Conservation (phyloP, 2,888 invertebrate genomes). For the Sussaba pulchella region DNA sequence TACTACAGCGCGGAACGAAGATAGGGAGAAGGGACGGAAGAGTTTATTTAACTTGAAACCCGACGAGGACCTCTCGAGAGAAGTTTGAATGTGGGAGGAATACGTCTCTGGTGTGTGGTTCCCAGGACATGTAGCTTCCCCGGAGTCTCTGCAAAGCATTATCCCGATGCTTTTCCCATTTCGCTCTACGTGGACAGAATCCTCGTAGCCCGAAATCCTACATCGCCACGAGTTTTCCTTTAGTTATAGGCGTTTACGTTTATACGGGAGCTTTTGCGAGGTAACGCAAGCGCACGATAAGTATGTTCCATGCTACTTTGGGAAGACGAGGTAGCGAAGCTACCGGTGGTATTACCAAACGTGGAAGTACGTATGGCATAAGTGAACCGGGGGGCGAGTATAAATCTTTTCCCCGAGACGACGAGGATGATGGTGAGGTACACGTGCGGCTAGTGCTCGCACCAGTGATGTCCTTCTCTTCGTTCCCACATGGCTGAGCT, state of each 20-base stretch:
- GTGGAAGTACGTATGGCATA: conserved; percentile 30
- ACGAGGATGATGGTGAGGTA: conserved; percentile 36
- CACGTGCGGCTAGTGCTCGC: conserved; percentile 25
- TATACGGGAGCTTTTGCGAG: conserved; percentile 33
- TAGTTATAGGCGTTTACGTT: conserved; percentile 42
- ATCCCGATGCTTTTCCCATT: conserved; percentile 19
- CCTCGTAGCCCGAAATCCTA: conserved; percentile 44
- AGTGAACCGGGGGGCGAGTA: conserved; percentile 26
- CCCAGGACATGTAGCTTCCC: conserved; percentile 52
- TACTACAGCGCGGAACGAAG: background rate
- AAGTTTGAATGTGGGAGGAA: conserved; percentile 57
- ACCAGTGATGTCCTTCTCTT: conserved; percentile 3
- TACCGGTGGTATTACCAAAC: background rate
- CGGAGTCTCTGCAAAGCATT: conserved; percentile 36
- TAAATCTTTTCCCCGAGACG: conserved; percentile 49
- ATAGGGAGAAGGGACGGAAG: conserved; percentile 13
- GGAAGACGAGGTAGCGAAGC: conserved; percentile 3
- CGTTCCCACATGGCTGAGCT: conserved; percentile 10
- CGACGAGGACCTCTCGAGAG: conserved; percentile 52
- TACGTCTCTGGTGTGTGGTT: conserved; percentile 57
- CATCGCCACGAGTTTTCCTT: conserved; percentile 49
- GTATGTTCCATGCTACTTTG: conserved; percentile 41
- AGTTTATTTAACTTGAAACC: conserved; percentile 63
- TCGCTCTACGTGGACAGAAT: conserved; percentile 49
- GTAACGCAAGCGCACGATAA: conserved; percentile 25